phyloP scores from a whole-genome alignment of 2,113 vertebrate species.

The Gobio gobio region DNA sequence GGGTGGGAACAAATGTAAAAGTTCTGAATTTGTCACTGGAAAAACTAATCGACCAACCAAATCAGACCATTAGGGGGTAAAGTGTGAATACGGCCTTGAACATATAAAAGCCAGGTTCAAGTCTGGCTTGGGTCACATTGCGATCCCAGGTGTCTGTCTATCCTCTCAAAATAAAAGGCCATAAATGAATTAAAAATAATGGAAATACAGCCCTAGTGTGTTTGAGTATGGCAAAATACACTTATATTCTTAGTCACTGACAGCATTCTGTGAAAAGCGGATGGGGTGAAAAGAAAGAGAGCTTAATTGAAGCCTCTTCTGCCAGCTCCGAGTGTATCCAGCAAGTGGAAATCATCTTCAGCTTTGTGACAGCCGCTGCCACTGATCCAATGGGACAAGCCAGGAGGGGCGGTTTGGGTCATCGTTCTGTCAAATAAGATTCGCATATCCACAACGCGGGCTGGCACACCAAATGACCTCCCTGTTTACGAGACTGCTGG shows the following conservation, averaged over 20 bases:
- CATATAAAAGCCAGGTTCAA: background rate
- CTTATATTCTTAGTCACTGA: constrained; percentile 14
- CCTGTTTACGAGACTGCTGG: constrained; percentile 43
- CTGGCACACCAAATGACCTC: constrained; percentile 41
- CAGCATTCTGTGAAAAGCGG: background rate
- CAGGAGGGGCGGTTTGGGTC: constrained; percentile 14
- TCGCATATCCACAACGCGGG: constrained; percentile 6
- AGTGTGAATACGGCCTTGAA: background rate
- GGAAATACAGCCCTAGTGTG: background rate
- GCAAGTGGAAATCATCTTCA: constrained; percentile 28
- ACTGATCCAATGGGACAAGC: constrained; percentile 50
- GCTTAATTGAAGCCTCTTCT: constrained; percentile 9
- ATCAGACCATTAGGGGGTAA: background rate
- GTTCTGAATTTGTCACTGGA: background rate
- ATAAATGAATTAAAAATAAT: background rate
- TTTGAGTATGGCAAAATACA: background rate
- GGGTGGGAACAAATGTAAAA: background rate
- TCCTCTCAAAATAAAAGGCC: background rate
- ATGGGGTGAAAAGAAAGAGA: constrained; percentile 11
- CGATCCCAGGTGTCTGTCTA: background rate
- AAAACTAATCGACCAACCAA: background rate
- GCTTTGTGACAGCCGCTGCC: constrained; percentile 29
- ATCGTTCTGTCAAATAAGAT: constrained; percentile 52
- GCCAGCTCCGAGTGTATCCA: background rate
- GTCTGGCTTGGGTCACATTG: background rate